Conservation (phyloP, 2,888 invertebrate species). For the Lasioglossum pauxillum region DNA sequence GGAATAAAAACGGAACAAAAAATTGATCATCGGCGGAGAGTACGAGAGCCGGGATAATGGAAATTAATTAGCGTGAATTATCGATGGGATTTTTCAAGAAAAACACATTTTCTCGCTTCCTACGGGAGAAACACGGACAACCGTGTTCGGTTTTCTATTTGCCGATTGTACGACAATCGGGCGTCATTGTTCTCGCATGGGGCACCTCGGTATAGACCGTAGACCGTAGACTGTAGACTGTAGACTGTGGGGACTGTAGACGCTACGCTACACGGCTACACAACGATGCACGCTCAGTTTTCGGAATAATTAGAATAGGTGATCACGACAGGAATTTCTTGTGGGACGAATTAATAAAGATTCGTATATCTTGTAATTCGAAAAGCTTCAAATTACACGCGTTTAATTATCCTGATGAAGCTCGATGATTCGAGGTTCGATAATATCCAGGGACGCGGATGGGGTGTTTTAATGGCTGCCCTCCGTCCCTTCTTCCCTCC, state of each 20-base stretch:
- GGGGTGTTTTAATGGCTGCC: not conserved
- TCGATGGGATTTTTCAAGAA: not conserved
- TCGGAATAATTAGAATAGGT: not conserved
- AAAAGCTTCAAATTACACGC: not conserved
- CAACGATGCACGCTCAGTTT: not conserved
- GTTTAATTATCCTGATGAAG: not conserved
- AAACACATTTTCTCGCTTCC: not conserved
- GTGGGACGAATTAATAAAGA: not conserved
- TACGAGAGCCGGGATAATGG: not conserved
- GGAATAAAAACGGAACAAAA: not conserved
- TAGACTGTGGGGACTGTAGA: no score
- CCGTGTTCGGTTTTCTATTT: not conserved
- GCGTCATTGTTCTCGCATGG: not conserved
- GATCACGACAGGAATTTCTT: not conserved
- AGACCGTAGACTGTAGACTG: no score
- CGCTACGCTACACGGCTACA: no score
- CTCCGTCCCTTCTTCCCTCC: not conserved
- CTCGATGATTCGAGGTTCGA: not conserved
- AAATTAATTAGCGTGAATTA: conserved; percentile 11
- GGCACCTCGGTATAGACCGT: no score
- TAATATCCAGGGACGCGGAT: not conserved
- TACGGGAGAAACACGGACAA: not conserved
- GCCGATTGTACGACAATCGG: not conserved
- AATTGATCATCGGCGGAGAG: conserved; percentile 24
- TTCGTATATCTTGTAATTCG: not conserved